Evolutionary conservation across 2,113 vertebrate genomes (phyloP).

Genomic region (Anseranas semipalmata): DNA sequence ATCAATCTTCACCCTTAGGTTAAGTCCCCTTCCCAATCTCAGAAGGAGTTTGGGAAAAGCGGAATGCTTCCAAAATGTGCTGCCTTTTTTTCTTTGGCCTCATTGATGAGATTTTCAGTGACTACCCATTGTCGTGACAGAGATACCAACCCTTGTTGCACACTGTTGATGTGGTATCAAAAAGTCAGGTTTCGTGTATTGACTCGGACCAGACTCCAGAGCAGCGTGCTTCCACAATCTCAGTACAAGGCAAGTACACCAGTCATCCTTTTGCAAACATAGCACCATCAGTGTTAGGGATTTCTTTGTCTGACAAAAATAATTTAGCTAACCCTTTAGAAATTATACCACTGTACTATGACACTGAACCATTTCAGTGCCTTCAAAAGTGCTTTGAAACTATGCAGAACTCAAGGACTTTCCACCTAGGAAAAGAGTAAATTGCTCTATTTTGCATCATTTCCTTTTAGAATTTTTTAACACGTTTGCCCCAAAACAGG

Average conservation of each 20-base stretch:
- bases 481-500: not conserved
- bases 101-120: not conserved
- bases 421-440: not conserved
- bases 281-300: not conserved
- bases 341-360: not conserved
- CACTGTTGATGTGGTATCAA: not conserved
- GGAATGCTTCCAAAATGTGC: not conserved
- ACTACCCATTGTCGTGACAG: not conserved
- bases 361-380: not conserved
- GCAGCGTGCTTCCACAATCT: fast-evolving
- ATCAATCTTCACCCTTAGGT: not conserved
- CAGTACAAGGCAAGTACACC: not conserved
- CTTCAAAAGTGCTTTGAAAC: not conserved
- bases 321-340: not conserved
- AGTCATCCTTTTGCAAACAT: not conserved
- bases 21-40: not conserved
- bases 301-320: not conserved
- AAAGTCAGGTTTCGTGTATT: not conserved
- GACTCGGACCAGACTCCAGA: not conserved
- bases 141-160: not conserved
- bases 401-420: not conserved
- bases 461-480: not conserved
- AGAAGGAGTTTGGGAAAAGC: not conserved
- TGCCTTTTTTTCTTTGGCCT: not conserved
- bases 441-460: not conserved